phyloP scores from a whole-genome alignment of 2,113 vertebrate species.

The Chauna torquata region DNA sequence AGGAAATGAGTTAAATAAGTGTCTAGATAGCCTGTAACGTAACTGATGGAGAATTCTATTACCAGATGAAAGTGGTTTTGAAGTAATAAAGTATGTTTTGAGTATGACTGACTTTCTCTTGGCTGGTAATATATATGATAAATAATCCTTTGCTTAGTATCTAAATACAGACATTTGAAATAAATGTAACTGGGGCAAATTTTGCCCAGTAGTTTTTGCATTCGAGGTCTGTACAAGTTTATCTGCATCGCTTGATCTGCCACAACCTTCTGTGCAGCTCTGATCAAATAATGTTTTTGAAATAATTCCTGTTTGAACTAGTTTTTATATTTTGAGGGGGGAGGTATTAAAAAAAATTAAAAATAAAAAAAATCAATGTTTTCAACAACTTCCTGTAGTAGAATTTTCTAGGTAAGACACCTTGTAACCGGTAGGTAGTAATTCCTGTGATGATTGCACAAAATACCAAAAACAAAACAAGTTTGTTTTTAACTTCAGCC shows the following conservation, averaged over 20 bases:
- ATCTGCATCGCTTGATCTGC: not conserved
- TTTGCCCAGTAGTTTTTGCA: not conserved
- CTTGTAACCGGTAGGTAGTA: not conserved
- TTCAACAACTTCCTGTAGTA: not conserved
- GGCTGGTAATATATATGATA: not conserved
- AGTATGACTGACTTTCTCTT: not conserved
- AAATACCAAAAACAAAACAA: no score
- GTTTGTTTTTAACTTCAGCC: not conserved
- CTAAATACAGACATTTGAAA: not conserved
- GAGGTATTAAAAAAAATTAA: not conserved
- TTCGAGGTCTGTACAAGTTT: not conserved
- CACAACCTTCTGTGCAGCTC: not conserved
- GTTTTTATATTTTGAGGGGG: not conserved
- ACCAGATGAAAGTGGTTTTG: not conserved
- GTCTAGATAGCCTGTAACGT: not conserved
- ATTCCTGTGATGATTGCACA: not conserved
- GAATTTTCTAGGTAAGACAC: not conserved
- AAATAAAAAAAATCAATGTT: not conserved
- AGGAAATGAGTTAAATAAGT: not conserved
- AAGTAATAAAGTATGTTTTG: not conserved
- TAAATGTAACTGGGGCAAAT: not conserved
- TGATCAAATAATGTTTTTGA: not conserved
- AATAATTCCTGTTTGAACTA: not conserved
- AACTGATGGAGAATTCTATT: not conserved
- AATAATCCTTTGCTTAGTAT: not conserved